Base-by-base conservation (phyloP, 2,797 vertebrate genomes). In the Sebastes vulpes region DNA sequence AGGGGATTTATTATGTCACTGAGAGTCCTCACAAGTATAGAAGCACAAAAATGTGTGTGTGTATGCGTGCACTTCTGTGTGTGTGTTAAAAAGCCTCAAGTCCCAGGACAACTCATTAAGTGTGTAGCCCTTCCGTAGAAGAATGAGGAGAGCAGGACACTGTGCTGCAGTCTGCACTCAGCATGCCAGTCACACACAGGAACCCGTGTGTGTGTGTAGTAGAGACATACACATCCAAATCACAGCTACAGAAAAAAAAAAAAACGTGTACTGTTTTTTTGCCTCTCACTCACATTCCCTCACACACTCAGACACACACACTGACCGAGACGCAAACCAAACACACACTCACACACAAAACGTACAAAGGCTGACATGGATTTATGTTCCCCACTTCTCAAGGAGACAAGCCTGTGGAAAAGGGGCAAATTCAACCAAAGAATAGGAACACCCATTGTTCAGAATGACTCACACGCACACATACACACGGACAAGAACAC, bases 71-170 rank as follows among this genome's bases (percentile, higher is more conserved):
- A 28, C 35, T 6, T 75, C 12, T 60, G 65, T 66, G 77, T 75
- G 79, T 77, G 72, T 79, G 70, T 81, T 72, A 74, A 82, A 69
- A 53, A 77, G 64, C 68, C 78, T 79, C 29, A 63, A 72, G 78
- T 95, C 94, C 92, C 93, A 91, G 83, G 90, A 92, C 90, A 91
- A 90, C 93, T 95, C 85, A 94, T 96, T 95, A 94, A 81, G 87
- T 83, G 79, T 72, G 68, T 14, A 90, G 75, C 70, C 88, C 78
- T 79, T 81, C 67, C 31, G 23, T 53, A 83, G 59, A 77, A 83
- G 89, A 90, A 81, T 70, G 74, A 74, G 79, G 65, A 80, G 77
- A 88, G 85, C 81, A 48, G 89, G 89, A 89, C 83, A 87, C 63
- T 57, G 52, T 83, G 83, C 90, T 91, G 89, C 87, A 92, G 81